Evolutionary conservation across 1,140 invertebrate species (phyloP).

Genomic region (Meloidogyne chitwoodi): DNA sequence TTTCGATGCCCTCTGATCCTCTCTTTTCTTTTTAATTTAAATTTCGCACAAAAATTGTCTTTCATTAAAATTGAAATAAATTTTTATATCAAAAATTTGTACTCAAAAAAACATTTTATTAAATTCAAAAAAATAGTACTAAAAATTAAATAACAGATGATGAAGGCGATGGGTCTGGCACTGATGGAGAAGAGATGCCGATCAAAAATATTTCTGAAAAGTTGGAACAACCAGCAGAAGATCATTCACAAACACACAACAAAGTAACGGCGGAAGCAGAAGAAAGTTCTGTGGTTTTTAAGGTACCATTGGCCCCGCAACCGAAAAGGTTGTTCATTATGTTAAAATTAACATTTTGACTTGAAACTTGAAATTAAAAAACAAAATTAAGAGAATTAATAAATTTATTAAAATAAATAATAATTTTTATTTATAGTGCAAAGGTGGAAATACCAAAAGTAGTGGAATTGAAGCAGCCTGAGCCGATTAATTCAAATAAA

Average conservation of each 20-base stretch:
- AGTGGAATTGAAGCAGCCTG: not conserved
- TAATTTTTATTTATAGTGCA: not conserved
- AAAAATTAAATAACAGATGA: not conserved
- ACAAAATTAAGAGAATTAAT: not conserved
- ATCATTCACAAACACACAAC: not conserved
- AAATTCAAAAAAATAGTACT: not conserved
- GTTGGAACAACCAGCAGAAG: not conserved
- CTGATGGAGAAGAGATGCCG: not conserved
- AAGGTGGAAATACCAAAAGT: not conserved
- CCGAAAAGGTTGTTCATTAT: conserved; percentile 9
- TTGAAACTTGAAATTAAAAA: not conserved
- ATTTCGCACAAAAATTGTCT: not conserved
- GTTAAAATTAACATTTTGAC: not conserved
- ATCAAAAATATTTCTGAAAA: not conserved
- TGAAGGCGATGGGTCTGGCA: not conserved
- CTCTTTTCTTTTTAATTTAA: not conserved
- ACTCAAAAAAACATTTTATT: not conserved
- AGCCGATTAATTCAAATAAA: not conserved
- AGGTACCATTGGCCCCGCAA: conserved; percentile 22
- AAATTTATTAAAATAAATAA: not conserved
- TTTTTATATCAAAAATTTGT: not conserved
- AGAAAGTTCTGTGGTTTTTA: conserved; percentile 17
- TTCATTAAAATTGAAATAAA: not conserved
- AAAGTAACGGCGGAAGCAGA: not conserved
- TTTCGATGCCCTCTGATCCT: not conserved